Percentiles rank a stretch among this genome's conserved stretches.
Evolutionary conservation across 2,797 vertebrate genomes (phyloP).

Genomic region (Myripristis murdjan): DNA sequence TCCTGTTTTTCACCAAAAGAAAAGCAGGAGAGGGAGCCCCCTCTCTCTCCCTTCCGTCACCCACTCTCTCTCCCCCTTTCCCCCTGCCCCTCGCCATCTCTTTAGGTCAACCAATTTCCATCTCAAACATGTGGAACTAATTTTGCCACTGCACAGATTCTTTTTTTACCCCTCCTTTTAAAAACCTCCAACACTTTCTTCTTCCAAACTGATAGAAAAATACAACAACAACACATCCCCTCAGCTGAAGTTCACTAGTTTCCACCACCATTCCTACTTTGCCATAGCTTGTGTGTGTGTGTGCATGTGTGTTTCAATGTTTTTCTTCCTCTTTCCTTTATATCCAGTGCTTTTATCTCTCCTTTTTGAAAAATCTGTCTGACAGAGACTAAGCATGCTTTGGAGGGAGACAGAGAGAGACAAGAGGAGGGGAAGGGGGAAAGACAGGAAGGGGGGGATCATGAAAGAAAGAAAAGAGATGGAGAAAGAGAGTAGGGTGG

Average conservation of each 20-base stretch:
- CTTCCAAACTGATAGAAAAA: constrained; percentile 69
- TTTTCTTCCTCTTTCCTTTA: constrained; percentile 73
- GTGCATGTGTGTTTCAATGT: constrained; percentile 42
- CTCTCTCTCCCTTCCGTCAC: constrained; percentile 70
- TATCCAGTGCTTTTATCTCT: constrained; percentile 65
- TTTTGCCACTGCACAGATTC: constrained; percentile 82
- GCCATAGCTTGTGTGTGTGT: constrained; percentile 50
- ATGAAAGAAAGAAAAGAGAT: constrained; percentile 80
- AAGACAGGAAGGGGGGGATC: constrained; percentile 72
- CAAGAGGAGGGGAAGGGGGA: constrained; percentile 68
- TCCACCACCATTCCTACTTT: constrained; percentile 58
- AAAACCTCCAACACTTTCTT: constrained; percentile 54
- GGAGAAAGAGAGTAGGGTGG: constrained; percentile 55
- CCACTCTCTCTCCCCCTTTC: constrained; percentile 52
- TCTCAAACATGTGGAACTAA: constrained; percentile 93
- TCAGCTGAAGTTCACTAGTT: constrained; percentile 60
- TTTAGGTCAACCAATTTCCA: constrained; percentile 88
- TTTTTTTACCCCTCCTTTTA: constrained; percentile 47
- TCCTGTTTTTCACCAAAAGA: constrained; percentile 71
- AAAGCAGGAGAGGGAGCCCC: constrained; percentile 42
- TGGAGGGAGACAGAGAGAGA: constrained; percentile 69
- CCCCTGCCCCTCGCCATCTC: constrained; percentile 81
- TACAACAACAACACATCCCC: constrained; percentile 75
- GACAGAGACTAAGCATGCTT: constrained; percentile 85
- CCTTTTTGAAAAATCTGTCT: constrained; percentile 78